phyloP scores from a whole-genome alignment of 1,140 invertebrate species.

The Halictus rubicundus region DNA sequence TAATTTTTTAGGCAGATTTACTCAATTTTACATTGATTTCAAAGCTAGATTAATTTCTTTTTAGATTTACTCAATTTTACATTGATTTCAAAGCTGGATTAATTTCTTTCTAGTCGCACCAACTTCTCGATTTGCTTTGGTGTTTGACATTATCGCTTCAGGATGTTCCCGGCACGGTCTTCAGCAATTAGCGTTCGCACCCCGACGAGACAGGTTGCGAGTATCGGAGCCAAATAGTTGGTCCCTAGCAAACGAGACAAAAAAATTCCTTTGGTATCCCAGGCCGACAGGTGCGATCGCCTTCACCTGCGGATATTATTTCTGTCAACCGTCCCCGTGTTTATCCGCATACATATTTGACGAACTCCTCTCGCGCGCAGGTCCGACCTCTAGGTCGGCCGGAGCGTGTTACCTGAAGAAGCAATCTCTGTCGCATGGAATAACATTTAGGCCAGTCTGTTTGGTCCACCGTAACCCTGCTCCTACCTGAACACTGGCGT shows the following conservation, averaged over 20 bases:
- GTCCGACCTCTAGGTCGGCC: conserved; percentile 23
- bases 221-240: not conserved
- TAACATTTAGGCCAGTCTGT: conserved; percentile 59
- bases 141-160: no score
- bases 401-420: conserved; percentile 54
- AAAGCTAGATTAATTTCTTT: no score
- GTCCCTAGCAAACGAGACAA: not conserved
- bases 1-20: no score
- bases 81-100: no score
- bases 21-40: no score
- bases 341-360: conserved; percentile 69
- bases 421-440: conserved; percentile 61
- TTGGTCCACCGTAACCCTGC: conserved; percentile 9
- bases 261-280: conserved; percentile 30
- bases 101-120: no score
- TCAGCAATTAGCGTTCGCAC: not conserved
- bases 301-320: conserved; percentile 64
- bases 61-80: no score
- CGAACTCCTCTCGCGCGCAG: conserved; percentile 52
- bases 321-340: conserved; percentile 63
- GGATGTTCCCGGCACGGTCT: not conserved
- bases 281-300: conserved; percentile 51
- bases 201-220: not conserved
- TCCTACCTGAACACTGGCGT: conserved; percentile 27
- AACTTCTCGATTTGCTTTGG: no score